Conservation (phyloP, 2,797 vertebrate genomes). For the Ficedula albicollis region DNA sequence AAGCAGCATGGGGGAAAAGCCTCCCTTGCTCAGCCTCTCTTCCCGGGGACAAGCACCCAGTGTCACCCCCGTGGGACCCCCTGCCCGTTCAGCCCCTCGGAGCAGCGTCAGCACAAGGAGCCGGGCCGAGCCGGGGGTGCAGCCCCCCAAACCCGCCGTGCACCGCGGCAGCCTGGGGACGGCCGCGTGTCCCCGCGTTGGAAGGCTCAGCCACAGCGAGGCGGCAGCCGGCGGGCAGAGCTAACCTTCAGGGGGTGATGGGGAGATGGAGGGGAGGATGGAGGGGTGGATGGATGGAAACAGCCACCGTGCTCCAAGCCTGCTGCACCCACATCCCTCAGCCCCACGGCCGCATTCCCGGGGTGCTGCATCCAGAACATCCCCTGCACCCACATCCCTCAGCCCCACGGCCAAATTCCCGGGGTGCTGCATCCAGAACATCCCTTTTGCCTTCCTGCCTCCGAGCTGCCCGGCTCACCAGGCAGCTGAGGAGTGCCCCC, state of each 20-base stretch:
- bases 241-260: conserved; percentile 3
- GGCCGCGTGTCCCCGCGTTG: neutral
- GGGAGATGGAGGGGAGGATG: neutral
- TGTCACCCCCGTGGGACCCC: neutral
- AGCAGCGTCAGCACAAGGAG: neutral
- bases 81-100: neutral
- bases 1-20: neutral
- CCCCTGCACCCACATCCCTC: neutral
- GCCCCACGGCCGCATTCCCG: accelerated
- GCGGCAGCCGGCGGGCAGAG: conserved; percentile 27
- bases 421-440: neutral
- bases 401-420: no score
- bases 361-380: neutral
- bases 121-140: neutral
- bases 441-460: neutral
- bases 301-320: neutral
- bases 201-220: conserved; percentile 13
- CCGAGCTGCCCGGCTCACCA: neutral
- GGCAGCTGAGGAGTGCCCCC: neutral
- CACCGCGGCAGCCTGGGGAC: neutral
- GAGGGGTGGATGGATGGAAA: neutral
- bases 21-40: neutral
- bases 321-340: neutral
- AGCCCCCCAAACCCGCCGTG: neutral
- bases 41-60: neutral